Percentiles rank a stretch among this genome's conserved stretches.
Evolutionary conservation across 2,797 vertebrate species (phyloP).

Genomic region (Apodemus agrarius): DNA sequence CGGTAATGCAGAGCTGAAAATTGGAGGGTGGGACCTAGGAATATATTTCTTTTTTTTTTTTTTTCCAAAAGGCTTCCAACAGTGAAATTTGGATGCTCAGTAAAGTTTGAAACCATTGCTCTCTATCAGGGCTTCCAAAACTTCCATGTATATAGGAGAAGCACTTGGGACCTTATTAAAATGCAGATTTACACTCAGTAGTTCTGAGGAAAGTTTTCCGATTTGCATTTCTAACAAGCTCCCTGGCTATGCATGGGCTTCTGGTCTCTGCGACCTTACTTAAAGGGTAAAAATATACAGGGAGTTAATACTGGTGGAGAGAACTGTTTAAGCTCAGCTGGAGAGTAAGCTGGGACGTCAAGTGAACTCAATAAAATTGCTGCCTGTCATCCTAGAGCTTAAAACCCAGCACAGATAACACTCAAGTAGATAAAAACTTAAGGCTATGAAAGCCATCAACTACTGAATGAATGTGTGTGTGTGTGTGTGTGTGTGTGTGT

Average conservation of each 20-base stretch:
- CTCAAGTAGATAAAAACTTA: neutral
- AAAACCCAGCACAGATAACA: neutral
- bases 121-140: neutral
- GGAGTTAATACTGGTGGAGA: conserved; percentile 3
- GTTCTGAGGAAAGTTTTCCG: neutral
- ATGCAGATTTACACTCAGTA: conserved; percentile 47
- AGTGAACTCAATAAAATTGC: conserved; percentile 42
- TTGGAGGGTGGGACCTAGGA: neutral
- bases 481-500: rapidly evolving
- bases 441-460: neutral
- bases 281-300: conserved; percentile 5
- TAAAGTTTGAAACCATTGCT: neutral
- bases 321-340: neutral
- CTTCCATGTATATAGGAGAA: neutral
- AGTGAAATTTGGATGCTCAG: neutral
- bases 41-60: neutral
- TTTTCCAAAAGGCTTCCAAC: neutral
- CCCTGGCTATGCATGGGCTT: neutral
- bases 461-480: neutral
- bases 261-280: neutral
- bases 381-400: neutral
- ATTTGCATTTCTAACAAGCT: conserved; percentile 3
- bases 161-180: conserved; percentile 51
- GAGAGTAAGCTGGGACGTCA: neutral
- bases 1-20: neutral